Percentiles rank a stretch among this genome's conserved stretches.
phyloP scores from a whole-genome alignment of 2,888 invertebrate species.

The Ornithoptera priamus region DNA sequence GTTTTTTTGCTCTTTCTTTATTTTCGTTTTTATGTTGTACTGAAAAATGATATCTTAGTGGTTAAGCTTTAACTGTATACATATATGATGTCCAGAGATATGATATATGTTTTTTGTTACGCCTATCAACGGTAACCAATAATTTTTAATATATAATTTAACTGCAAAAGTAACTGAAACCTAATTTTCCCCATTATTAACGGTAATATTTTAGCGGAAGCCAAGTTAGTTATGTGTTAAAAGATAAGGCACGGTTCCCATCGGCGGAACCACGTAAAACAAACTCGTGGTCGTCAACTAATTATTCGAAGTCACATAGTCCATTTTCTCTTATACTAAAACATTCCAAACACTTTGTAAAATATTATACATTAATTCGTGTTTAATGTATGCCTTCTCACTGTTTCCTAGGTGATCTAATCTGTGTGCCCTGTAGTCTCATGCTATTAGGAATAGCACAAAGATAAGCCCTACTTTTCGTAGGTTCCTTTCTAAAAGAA shows the following conservation, averaged over 20 bases:
- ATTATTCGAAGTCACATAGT: slow-evolving; percentile 27
- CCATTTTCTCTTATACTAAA: slow-evolving; percentile 20
- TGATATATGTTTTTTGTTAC: no score
- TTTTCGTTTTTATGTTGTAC: no score
- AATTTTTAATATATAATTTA: not conserved
- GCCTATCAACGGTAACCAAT: no score
- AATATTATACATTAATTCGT: not conserved
- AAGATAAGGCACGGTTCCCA: slow-evolving; percentile 23
- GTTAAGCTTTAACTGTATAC: no score
- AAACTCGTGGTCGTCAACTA: slow-evolving; percentile 22
- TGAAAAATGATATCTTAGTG: no score
- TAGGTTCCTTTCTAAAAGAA: no score
- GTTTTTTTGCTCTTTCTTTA: no score
- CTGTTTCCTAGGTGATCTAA: not conserved
- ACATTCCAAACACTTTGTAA: not conserved
- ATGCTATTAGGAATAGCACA: no score
- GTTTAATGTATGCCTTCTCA: slow-evolving; percentile 4
- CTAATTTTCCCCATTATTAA: slow-evolving; percentile 8
- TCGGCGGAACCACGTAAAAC: slow-evolving; percentile 22
- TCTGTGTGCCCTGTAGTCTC: no score
- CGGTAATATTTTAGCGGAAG: slow-evolving; percentile 13
- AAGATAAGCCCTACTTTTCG: no score
- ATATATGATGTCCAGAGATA: no score
- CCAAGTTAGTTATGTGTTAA: slow-evolving; percentile 15
- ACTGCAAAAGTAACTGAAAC: not conserved